Base-by-base conservation (phyloP, 2,888 invertebrate species). In the Aromia moschata region DNA sequence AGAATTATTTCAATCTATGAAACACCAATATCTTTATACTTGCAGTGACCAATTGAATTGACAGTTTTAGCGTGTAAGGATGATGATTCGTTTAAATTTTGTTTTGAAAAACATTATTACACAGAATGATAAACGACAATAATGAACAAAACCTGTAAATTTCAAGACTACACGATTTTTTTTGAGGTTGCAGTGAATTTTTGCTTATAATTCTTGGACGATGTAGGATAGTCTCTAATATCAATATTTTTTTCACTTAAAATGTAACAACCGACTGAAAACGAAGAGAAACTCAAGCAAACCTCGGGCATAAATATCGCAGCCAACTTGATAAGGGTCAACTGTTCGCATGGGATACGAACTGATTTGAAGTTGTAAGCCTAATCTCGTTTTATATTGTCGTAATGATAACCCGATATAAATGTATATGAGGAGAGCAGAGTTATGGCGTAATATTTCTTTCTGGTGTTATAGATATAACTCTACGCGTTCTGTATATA, bases 351-450 rank as follows among this genome's bases (percentile, higher is more conserved):
- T 11, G 37, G 25, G 37, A 49, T 33, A 49, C 15, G 38, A 49
- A 49, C 38, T 49, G 49, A 49, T 49, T 49, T 38, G 9, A 25
- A 49, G 33, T 38, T 49, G 49, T 38, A 25, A 17, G 20, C 30
- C 49, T 49, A 49, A 49, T 38, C 49, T 49, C 38, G 38, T 38
- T 49, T 49, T 49, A 49, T 49, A 38, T 33, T 20, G 20, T 20
- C 20, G 38, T 49, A 49, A 49, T 10, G 38, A 20, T 38, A 49
- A 38, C 37, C 12, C 18, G 49, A 38, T 49, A 25, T 20, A 7
- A 12, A 9, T 18, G 9, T 47, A 17, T 49, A 38, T 44, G 4
- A 9, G 9, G 10, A 10, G 25, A 7, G n/a, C 25, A 16, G 25
- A 14, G 25, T 43, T 25, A 20, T 25, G 7, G 25, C 25, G 25